These are phyloP conservation scores for Thermophis baileyi DNA, from an alignment of 2,113 vertebrate genomes.

Conservation along the genomic window DNA sequence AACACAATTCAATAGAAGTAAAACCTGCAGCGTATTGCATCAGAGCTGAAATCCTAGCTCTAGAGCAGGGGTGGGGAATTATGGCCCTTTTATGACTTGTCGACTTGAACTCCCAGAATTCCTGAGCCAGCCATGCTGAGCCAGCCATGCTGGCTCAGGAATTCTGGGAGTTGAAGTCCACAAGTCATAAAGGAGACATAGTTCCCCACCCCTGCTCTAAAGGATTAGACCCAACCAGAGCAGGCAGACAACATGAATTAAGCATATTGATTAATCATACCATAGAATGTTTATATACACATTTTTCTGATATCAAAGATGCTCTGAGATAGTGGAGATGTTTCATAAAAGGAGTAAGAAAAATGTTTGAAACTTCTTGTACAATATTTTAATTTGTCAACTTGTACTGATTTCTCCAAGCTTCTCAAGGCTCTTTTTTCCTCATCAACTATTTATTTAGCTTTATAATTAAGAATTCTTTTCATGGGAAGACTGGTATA, in stretches of 20 bases:
- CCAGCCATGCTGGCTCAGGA: no score
- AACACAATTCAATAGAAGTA: not conserved
- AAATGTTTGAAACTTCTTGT: not conserved
- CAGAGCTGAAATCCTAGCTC: not conserved
- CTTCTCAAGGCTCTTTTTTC: not conserved
- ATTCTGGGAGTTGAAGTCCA: no score
- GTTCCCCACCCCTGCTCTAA: not conserved
- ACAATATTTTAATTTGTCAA: not conserved
- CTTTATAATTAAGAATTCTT: not conserved
- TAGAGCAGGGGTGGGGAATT: not conserved
- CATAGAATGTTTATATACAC: not conserved
- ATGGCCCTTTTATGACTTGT: not conserved
- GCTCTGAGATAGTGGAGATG: not conserved
- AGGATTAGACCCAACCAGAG: not conserved
- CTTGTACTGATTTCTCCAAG: not conserved
- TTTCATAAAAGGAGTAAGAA: not conserved
- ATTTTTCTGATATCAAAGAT: not conserved
- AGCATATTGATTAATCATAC: not conserved
- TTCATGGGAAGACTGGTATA: not conserved
- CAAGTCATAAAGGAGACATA: no score
- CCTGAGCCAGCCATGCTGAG: no score
- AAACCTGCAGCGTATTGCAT: not conserved
- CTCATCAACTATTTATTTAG: not conserved
- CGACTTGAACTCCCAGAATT: not conserved
- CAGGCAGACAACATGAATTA: not conserved